Percentiles rank a stretch among this genome's conserved stretches.
phyloP scores from a whole-genome alignment of 2,113 vertebrate species.

The Perccottus glenii region DNA sequence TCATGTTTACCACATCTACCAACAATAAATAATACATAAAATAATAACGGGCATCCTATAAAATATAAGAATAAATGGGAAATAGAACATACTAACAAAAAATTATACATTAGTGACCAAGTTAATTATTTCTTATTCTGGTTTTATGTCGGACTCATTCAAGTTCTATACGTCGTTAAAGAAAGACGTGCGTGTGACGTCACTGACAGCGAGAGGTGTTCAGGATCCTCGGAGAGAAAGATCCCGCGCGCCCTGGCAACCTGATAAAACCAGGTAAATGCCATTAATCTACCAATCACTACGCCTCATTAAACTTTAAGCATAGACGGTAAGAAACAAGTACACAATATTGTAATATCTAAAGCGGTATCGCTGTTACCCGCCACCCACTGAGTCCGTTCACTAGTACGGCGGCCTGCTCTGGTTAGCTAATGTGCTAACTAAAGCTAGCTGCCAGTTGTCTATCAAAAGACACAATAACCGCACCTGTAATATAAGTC shows the following conservation, averaged over 20 bases:
- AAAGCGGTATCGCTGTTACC: slow-evolving; percentile 56
- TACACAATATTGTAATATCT: slow-evolving; percentile 25
- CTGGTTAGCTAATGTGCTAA: slow-evolving; percentile 66
- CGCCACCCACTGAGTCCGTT: slow-evolving; percentile 67
- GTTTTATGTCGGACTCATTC: background rate
- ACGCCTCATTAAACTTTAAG: slow-evolving; percentile 36
- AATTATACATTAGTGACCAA: no score
- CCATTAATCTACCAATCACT: slow-evolving; percentile 42
- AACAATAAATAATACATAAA: no score
- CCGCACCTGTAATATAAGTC: slow-evolving; percentile 43
- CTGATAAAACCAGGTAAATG: slow-evolving; percentile 80
- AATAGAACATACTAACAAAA: no score
- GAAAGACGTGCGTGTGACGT: slow-evolving; percentile 77
- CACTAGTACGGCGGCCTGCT: slow-evolving; percentile 70
- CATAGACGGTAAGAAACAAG: slow-evolving; percentile 26
- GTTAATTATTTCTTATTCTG: no score
- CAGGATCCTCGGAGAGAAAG: slow-evolving; percentile 84
- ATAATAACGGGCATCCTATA: no score
- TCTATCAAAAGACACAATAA: slow-evolving; percentile 73
- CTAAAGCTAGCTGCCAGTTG: slow-evolving; percentile 72
- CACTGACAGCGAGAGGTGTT: slow-evolving; percentile 81
- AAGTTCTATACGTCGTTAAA: slow-evolving; percentile 61
- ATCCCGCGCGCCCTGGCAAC: slow-evolving; percentile 83
- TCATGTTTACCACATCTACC: no score
- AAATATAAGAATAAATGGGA: no score